phyloP scores from a whole-genome alignment of 2,888 invertebrate species.

The Troides helena region DNA sequence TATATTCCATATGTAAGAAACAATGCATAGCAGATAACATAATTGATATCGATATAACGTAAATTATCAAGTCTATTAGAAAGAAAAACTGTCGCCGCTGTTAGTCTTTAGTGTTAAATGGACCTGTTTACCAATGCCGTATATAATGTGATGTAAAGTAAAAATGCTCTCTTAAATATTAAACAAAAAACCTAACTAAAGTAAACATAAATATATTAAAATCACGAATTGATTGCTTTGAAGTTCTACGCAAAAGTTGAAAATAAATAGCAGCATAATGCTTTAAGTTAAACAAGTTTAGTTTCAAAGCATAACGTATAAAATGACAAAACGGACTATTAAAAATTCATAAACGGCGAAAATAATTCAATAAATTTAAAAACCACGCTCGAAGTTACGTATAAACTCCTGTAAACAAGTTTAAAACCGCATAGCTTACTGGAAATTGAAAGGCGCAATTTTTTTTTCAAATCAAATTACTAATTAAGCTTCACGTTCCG shows the following conservation, averaged over 20 bases:
- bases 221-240: constrained; percentile 16
- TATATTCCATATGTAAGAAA: too few species aligned
- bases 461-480: constrained; percentile 58
- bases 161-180: background rate
- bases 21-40: too few species aligned
- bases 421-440: constrained; percentile 34
- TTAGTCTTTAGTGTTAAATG: too few species aligned
- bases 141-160: background rate
- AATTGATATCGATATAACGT: too few species aligned
- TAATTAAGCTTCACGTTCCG: constrained; percentile 66
- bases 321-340: constrained; percentile 26
- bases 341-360: constrained; percentile 26
- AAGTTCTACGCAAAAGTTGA: constrained; percentile 8
- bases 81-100: too few species aligned
- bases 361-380: constrained; percentile 29
- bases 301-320: constrained; percentile 19
- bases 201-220: constrained; percentile 5
- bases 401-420: constrained; percentile 31
- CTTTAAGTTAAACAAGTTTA: constrained; percentile 20
- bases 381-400: constrained; percentile 28
- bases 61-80: too few species aligned
- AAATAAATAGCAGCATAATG: constrained; percentile 9
- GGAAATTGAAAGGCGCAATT: constrained; percentile 47
- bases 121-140: too few species aligned
- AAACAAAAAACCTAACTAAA: background rate